Percentiles rank a stretch among this genome's conserved stretches.
Conservation (phyloP, 2,888 invertebrate genomes). For the Dilophus febrilis region DNA sequence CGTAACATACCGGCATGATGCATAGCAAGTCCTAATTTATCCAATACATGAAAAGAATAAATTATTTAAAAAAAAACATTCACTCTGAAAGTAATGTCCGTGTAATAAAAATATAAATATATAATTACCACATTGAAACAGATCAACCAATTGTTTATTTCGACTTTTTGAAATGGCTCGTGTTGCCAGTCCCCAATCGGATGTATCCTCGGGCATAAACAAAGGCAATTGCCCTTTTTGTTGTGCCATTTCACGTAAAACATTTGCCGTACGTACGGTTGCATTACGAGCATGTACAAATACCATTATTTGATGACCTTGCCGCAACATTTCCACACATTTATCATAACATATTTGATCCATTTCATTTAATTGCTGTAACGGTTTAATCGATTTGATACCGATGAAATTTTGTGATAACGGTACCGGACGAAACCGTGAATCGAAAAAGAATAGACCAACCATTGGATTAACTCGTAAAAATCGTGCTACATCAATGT, state of each 20-base stretch:
- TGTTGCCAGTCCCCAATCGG: slow-evolving; percentile 46
- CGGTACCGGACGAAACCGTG: slow-evolving; percentile 89
- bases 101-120: too few species aligned
- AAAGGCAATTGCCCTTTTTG: slow-evolving; percentile 51
- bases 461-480: slow-evolving; percentile 81
- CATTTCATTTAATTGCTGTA: slow-evolving; percentile 57
- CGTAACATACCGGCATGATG: slow-evolving; percentile 95
- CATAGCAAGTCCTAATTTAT: slow-evolving; percentile 76
- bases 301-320: slow-evolving; percentile 91
- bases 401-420: slow-evolving; percentile 83
- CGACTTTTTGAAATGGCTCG: slow-evolving; percentile 53
- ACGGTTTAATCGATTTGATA: slow-evolving; percentile 46
- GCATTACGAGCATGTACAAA: slow-evolving; percentile 97
- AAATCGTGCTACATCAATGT: slow-evolving; percentile 89
- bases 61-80: too few species aligned
- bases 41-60: too few species aligned
- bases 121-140: slow-evolving; percentile 43
- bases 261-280: slow-evolving; percentile 75
- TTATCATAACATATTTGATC: slow-evolving; percentile 89
- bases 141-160: slow-evolving; percentile 65
- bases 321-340: slow-evolving; percentile 64
- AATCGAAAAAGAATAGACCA: slow-evolving; percentile 88
- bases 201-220: slow-evolving; percentile 48
- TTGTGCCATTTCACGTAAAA: slow-evolving; percentile 64
- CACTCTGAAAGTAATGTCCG: too few species aligned